Conservation (phyloP, 2,888 invertebrate genomes). For the Pandemis heparana region DNA sequence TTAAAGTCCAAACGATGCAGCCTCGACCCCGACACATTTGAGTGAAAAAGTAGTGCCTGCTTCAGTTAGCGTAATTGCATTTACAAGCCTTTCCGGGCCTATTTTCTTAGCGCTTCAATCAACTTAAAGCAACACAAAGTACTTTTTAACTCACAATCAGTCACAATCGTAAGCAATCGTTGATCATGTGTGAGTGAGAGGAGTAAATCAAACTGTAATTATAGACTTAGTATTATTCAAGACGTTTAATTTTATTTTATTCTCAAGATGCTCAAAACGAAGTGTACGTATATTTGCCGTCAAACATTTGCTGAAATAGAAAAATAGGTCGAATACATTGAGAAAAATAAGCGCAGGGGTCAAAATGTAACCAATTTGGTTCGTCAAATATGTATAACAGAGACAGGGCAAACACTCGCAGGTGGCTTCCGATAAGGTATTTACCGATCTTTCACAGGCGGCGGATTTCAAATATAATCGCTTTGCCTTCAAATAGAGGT, state of each 20-base stretch:
- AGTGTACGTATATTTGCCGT: not conserved
- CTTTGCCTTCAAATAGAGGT: conserved; percentile 23
- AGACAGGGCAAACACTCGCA: conserved; percentile 55
- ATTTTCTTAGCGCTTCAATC: too few species aligned
- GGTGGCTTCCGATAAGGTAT: conserved; percentile 55
- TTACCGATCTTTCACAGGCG: conserved; percentile 51
- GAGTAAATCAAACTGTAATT: too few species aligned
- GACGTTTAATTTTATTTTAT: not conserved
- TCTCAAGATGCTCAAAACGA: not conserved
- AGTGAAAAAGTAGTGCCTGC: too few species aligned
- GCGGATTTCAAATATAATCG: conserved; percentile 49
- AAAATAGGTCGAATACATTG: conserved; percentile 15
- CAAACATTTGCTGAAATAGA: conserved; percentile 1
- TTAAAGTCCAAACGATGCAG: too few species aligned
- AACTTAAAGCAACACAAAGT: too few species aligned
- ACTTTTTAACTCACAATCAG: too few species aligned
- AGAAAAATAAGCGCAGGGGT: conserved; percentile 46
- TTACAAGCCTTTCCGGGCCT: too few species aligned
- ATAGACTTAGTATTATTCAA: too few species aligned
- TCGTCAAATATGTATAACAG: conserved; percentile 57
- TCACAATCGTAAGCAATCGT: too few species aligned
- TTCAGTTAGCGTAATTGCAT: too few species aligned
- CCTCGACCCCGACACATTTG: too few species aligned
- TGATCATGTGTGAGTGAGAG: too few species aligned
- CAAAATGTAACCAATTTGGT: conserved; percentile 54